These are phyloP conservation scores for Martes flavigula DNA, from an alignment of 2,797 vertebrate species.

Conservation along the genomic window DNA sequence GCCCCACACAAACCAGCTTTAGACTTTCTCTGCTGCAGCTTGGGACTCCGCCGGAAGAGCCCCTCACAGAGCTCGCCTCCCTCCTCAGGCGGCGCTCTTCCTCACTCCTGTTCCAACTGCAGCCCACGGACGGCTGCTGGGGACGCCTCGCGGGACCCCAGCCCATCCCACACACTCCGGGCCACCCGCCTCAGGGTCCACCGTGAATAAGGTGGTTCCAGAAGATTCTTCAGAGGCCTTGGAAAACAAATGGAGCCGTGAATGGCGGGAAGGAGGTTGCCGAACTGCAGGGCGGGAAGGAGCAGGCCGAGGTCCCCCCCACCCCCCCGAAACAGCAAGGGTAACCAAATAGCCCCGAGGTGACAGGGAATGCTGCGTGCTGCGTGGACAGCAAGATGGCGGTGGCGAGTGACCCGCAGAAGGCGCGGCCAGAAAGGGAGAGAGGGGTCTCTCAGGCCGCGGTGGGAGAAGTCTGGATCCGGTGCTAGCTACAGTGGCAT, in stretches of 20 bases:
- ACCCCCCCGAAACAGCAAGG: too few species aligned
- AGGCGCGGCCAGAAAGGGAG: neutral
- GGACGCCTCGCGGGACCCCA: neutral
- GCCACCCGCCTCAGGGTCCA: neutral
- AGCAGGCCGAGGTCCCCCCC: neutral
- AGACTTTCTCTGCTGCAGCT: neutral
- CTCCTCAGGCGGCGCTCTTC: neutral
- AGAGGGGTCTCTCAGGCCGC: neutral
- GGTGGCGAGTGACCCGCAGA: accelerated
- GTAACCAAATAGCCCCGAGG: neutral
- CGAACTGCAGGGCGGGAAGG: accelerated
- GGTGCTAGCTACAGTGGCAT: neutral
- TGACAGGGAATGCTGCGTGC: neutral
- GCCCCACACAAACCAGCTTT: neutral
- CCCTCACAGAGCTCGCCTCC: neutral
- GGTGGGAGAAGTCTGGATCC: neutral
- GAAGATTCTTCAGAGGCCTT: neutral
- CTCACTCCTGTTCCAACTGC: neutral
- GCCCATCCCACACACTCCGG: too few species aligned
- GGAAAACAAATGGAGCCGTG: neutral
- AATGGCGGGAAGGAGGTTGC: neutral
- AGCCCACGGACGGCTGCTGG: neutral
- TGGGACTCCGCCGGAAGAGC: neutral
- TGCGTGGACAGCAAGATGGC: neutral
- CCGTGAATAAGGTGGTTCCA: neutral